Conservation (phyloP, 2,888 invertebrate species). For the Aphidoletes aphidimyza region DNA sequence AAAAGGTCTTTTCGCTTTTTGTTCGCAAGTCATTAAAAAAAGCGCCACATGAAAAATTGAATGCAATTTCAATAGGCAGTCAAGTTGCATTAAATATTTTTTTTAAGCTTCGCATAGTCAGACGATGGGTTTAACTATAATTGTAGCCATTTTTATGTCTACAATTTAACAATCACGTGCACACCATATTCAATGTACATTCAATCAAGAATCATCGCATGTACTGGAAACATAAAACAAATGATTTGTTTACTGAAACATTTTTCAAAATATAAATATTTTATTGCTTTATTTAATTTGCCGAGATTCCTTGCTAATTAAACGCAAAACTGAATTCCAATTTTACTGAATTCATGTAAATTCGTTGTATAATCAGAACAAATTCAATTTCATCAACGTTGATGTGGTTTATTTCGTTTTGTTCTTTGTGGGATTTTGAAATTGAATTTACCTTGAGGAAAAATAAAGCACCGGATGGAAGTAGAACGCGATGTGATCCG, state of each 20-base stretch:
- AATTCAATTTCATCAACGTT: neutral
- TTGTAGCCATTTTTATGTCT: neutral
- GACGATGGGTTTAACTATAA: neutral
- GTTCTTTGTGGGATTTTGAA: no score
- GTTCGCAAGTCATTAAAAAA: neutral
- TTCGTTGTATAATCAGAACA: no score
- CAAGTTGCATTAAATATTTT: neutral
- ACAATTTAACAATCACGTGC: neutral
- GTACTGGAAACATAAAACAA: no score
- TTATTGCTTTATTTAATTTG: neutral
- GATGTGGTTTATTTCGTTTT: no score
- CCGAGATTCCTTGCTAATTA: neutral
- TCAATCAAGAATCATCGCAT: no score
- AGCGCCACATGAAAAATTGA: neutral
- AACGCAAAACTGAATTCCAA: neutral
- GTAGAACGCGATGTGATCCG: constrained; percentile 75
- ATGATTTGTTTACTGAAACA: no score
- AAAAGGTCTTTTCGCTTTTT: neutral
- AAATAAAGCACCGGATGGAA: constrained; percentile 86
- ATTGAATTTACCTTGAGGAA: constrained; percentile 71
- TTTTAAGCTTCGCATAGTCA: neutral
- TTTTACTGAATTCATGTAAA: neutral
- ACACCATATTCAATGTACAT: no score
- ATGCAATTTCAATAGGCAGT: neutral
- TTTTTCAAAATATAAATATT: neutral